These are phyloP conservation scores for Lophotriccus pileatus DNA, from an alignment of 2,797 vertebrate genomes.

Conservation along the genomic window DNA sequence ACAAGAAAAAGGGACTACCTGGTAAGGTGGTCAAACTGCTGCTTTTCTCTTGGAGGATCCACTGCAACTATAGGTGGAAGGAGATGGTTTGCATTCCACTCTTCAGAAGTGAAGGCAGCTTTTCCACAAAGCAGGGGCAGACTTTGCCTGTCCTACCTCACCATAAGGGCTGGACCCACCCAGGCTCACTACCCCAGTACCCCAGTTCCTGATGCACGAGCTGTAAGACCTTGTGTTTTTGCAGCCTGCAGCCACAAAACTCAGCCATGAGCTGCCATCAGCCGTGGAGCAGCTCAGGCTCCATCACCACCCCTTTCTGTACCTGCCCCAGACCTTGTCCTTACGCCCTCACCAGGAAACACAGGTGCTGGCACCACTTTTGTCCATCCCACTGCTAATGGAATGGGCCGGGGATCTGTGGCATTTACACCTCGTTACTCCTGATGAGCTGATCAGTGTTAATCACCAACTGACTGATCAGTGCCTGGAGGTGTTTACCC, in stretches of 20 bases:
- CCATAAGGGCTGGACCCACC: rapidly evolving
- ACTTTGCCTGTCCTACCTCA: neutral
- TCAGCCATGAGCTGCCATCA: rapidly evolving
- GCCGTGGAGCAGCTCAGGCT: rapidly evolving
- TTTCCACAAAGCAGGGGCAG: rapidly evolving
- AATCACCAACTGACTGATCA: neutral
- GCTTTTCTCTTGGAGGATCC: neutral
- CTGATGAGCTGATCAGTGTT: neutral
- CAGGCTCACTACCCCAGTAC: too few species aligned
- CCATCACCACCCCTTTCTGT: neutral
- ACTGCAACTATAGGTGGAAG: neutral
- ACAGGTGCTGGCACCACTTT: neutral
- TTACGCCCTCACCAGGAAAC: neutral
- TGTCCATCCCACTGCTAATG: neutral
- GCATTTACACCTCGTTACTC: neutral
- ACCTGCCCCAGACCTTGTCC: rapidly evolving
- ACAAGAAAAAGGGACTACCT: neutral
- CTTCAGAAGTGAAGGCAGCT: neutral
- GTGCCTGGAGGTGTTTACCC: neutral
- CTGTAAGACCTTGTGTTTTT: rapidly evolving
- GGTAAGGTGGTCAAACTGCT: neutral
- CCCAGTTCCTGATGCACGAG: rapidly evolving
- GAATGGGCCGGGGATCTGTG: neutral
- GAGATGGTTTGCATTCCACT: neutral
- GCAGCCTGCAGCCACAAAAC: rapidly evolving